Base-by-base conservation (phyloP, 2,797 vertebrate genomes). In the Tympanoctomys barrerae region DNA sequence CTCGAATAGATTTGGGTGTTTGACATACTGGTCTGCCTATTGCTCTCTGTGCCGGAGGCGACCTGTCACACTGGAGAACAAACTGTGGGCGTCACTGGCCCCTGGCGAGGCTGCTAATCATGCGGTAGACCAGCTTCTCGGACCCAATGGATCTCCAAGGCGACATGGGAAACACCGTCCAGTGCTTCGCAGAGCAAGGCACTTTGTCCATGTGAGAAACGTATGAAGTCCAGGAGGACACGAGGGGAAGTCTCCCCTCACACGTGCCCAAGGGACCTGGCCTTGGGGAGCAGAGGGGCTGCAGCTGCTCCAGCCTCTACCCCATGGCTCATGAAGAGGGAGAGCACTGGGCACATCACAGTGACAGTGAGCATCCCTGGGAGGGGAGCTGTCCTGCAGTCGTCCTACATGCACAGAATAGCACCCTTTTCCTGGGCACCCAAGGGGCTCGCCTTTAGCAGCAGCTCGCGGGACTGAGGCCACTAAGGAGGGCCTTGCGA, bases 361-460 rank as follows among this genome's bases (percentile, higher is more conserved):
- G 46, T 33, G 46, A 78, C 28, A 21, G 7, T 52, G 28, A 66
- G 36, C 11, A 9, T 52, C 21, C 33, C 42, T 22, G 2, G 31
- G 33, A 89, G 75, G 39, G 31, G 19, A n/a, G 14, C 11, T 5
- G 6, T 3, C 57, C 9, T 46, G 42, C 54, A 26, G n/a, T 39
- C 8, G 3, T 1, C n/a, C 24, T 2, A 22, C 7, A 66, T 8
- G 5, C 0, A n/a, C 22, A 13, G 36, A 73, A 64, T 6, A 1
- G 13, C 26, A 7, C 3, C 46, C 46, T 71, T 64, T 24, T 10
- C 42, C 79, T 16, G 33, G 31, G 18, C 28, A 11, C 24, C 22
- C 4, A 1, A 0, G 12, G 7, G 7, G 3, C 0, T 19, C 2
- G 0, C 5, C 12, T 36, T 42, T 52, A 9, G 54, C 36, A 7